A percentile compares a stretch with the other conserved stretches of the same genome.
phyloP scores from a whole-genome alignment of 2,113 vertebrate species.

The Symphodus melops region DNA sequence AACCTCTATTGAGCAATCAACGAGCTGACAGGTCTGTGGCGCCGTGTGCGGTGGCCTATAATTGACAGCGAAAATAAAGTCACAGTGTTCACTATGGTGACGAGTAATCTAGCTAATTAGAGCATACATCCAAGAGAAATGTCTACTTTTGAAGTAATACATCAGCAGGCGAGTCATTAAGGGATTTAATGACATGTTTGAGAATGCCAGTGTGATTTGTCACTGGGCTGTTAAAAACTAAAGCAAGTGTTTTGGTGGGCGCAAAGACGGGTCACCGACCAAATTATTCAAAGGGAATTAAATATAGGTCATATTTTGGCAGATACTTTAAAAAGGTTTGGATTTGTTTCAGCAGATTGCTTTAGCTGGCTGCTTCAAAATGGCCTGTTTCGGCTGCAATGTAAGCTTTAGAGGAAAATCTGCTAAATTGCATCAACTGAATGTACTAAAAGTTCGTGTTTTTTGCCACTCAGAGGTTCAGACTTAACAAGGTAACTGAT shows the following conservation, averaged over 20 bases:
- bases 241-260: slow-evolving; percentile 5
- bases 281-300: background rate
- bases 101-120: slow-evolving; percentile 50
- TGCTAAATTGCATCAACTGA: no score
- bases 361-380: no score
- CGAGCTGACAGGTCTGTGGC: slow-evolving; percentile 24
- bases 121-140: slow-evolving; percentile 11
- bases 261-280: background rate
- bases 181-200: slow-evolving; percentile 35
- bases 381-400: no score
- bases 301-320: background rate
- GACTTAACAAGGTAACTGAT: no score
- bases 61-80: slow-evolving; percentile 50
- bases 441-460: no score
- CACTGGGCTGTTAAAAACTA: slow-evolving; percentile 18
- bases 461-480: no score
- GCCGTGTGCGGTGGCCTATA: slow-evolving; percentile 26
- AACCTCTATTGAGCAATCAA: slow-evolving; percentile 38
- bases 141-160: slow-evolving; percentile 20
- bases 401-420: no score
- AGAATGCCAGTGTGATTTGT: slow-evolving; percentile 21
- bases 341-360: no score
- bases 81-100: slow-evolving; percentile 36
- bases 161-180: slow-evolving; percentile 40
- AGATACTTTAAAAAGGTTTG: background rate